Percentiles rank a stretch among this genome's conserved stretches.
phyloP scores from a whole-genome alignment of 2,113 vertebrate species.

The Numenius arquata region DNA sequence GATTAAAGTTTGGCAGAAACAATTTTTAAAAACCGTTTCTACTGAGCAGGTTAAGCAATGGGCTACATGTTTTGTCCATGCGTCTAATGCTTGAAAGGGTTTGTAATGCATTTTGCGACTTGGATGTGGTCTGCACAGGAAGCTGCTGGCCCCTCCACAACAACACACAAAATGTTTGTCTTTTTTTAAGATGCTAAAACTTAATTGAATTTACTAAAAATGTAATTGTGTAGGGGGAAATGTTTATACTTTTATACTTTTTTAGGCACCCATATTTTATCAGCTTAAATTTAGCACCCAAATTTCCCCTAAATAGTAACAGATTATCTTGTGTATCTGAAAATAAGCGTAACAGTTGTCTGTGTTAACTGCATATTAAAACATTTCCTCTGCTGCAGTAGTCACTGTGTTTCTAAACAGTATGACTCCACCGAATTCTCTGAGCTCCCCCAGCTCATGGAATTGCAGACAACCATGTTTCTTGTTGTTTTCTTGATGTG shows the following conservation, averaged over 20 bases:
- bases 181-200: conserved; percentile 70
- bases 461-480: conserved; percentile 5
- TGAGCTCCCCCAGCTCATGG: background rate
- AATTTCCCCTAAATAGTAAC: conserved; percentile 65
- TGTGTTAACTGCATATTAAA: conserved; percentile 52
- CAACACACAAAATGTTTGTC: conserved; percentile 36
- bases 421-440: background rate
- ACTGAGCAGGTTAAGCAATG: conserved; percentile 3
- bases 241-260: conserved; percentile 82
- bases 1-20: conserved; percentile 43
- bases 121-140: conserved; percentile 23
- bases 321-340: conserved; percentile 68
- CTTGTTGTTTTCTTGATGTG: background rate
- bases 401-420: conserved; percentile 31
- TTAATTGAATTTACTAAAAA: conserved; percentile 73
- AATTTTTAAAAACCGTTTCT: conserved; percentile 54
- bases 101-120: conserved; percentile 3
- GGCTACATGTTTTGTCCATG: background rate
- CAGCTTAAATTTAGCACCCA: conserved; percentile 62
- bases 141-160: conserved; percentile 36
- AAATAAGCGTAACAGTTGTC: conserved; percentile 49
- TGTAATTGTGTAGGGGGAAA: conserved; percentile 63
- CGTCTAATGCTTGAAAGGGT: background rate
- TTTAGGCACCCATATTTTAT: conserved; percentile 76
- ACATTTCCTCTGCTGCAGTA: conserved; percentile 48